Conservation (phyloP, 2,113 vertebrate genomes). For the Colaptes auratus region DNA sequence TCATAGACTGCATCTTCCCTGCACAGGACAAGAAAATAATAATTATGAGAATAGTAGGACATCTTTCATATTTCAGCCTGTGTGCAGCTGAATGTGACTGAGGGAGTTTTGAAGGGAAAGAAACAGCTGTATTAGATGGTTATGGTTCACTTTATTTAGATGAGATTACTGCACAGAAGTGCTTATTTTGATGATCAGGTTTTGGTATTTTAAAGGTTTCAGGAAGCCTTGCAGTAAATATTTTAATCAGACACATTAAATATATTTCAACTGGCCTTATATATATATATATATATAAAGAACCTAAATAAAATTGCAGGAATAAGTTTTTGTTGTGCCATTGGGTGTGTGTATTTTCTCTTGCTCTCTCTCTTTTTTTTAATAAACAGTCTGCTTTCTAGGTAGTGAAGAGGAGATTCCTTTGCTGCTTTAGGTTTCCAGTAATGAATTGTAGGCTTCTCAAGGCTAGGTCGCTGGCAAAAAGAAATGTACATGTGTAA, state of each 20-base stretch:
- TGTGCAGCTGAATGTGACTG: neutral
- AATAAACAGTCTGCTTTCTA: neutral
- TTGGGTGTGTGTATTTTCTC: neutral
- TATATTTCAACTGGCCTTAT: constrained; percentile 22
- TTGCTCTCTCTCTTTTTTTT: neutral
- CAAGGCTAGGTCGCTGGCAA: neutral
- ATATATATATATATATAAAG: neutral
- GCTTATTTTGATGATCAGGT: constrained; percentile 35
- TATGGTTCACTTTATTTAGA: neutral
- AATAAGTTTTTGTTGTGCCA: neutral
- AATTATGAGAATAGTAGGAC: neutral
- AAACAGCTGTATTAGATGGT: constrained; percentile 11
- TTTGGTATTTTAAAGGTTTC: constrained; percentile 19
- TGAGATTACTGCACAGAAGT: constrained; percentile 18
- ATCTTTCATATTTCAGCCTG: neutral
- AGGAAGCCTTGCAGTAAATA: constrained; percentile 54
- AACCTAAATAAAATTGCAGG: neutral
- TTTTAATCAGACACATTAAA: constrained; percentile 15
- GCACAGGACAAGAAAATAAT: neutral
- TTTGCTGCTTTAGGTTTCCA: constrained; percentile 29
- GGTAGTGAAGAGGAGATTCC: neutral
- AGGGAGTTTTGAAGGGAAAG: constrained; percentile 20
- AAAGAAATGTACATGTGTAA: neutral
- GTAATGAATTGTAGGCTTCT: constrained; percentile 14
- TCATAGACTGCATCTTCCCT: neutral